A percentile compares a stretch with the other conserved stretches of the same genome.
Conservation (phyloP, 2,888 invertebrate species). For the Caenorhabditis wallacei region DNA sequence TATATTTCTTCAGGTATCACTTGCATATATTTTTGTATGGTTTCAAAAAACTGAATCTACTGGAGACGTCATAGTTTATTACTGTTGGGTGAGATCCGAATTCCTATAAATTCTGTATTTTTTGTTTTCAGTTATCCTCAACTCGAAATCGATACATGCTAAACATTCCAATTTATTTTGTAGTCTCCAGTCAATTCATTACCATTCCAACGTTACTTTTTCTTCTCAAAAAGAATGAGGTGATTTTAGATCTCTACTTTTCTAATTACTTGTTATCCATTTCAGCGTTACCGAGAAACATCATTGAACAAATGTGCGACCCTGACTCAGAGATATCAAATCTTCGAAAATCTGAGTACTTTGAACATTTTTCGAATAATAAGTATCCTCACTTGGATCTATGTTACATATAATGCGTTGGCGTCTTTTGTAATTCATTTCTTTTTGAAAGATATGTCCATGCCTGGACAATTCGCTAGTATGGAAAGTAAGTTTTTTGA, state of each 20-base stretch:
- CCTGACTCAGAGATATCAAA: conserved; percentile 45
- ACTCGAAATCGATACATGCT: conserved; percentile 25
- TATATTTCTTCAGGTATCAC: conserved; percentile 10
- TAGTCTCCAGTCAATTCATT: conserved; percentile 32
- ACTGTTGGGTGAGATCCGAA: conserved; percentile 39
- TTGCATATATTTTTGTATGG: conserved; percentile 12
- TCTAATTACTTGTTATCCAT: neutral
- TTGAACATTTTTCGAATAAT: conserved; percentile 35
- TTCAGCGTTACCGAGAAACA: conserved; percentile 25
- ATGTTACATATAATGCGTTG: conserved; percentile 33
- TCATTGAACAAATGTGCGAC: conserved; percentile 15
- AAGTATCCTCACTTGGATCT: conserved; percentile 43
- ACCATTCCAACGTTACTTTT: conserved; percentile 39
- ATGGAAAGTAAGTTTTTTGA: conserved; percentile 51
- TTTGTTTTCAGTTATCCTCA: conserved; percentile 24
- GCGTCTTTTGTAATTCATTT: conserved; percentile 1
- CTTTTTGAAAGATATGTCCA: neutral
- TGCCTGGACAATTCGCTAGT: conserved; percentile 19
- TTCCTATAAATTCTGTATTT: no score
- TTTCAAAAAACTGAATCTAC: conserved; percentile 3
- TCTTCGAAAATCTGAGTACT: conserved; percentile 47
- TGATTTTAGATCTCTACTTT: neutral
- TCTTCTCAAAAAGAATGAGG: conserved; percentile 46
- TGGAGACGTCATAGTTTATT: conserved; percentile 29
- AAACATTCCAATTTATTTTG: conserved; percentile 3